Conservation (phyloP, 2,113 vertebrate species). For the Pagrus major region DNA sequence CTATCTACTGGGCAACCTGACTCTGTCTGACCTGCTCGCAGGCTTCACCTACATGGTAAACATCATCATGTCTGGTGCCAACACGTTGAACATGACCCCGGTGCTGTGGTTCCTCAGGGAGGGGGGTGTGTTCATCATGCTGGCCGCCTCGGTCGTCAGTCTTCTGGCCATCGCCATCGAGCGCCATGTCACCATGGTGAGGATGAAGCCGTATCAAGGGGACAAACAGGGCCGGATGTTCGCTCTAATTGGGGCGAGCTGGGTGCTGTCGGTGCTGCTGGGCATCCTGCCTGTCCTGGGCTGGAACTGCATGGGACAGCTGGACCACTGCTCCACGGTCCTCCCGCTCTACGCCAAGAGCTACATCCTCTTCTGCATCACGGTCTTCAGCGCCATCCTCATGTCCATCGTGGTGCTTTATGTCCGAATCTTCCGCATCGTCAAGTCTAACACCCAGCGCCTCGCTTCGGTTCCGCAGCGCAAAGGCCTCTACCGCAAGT, state of each 20-base stretch:
- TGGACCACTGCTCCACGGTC: constrained; percentile 89
- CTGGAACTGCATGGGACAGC: constrained; percentile 90
- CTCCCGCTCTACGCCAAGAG: constrained; percentile 92
- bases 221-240: constrained; percentile 87
- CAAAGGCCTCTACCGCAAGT: constrained; percentile 76
- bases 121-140: constrained; percentile 90
- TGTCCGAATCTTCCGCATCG: constrained; percentile 89
- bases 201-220: constrained; percentile 87
- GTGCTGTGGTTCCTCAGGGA: constrained; percentile 91
- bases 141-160: constrained; percentile 90
- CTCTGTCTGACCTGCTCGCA: constrained; percentile 91
- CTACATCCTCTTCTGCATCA: constrained; percentile 91
- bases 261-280: constrained; percentile 86
- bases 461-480: constrained; percentile 60
- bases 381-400: constrained; percentile 86
- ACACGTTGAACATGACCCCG: constrained; percentile 88
- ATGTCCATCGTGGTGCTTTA: constrained; percentile 91
- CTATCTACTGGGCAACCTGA: constrained; percentile 91
- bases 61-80: constrained; percentile 89
- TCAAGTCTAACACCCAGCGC: constrained; percentile 86
- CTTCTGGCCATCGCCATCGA: constrained; percentile 93
- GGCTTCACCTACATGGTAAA: constrained; percentile 92
- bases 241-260: constrained; percentile 86
- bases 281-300: constrained; percentile 89
- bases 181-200: constrained; percentile 91